phyloP scores from a whole-genome alignment of 2,888 invertebrate genomes.

The Pristionchus maxplancki region DNA sequence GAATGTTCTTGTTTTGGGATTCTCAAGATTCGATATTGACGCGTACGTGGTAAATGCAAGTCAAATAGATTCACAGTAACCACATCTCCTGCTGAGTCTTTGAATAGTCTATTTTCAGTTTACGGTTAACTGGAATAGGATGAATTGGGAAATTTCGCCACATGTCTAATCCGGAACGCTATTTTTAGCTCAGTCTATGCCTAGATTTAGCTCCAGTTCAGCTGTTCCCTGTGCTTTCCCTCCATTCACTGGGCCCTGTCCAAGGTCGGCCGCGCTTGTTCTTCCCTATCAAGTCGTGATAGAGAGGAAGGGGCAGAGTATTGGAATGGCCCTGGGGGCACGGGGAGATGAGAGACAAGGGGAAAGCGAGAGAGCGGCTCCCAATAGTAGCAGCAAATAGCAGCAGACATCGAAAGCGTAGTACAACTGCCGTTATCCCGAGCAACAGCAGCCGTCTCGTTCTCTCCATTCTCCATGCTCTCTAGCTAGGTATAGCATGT shows the following conservation, averaged over 20 bases:
- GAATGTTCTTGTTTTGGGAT: neutral
- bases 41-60: neutral
- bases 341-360: neutral
- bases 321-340: neutral
- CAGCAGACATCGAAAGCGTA: neutral
- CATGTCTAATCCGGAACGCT: neutral
- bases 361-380: neutral
- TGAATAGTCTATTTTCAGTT: too few species aligned
- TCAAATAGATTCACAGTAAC: neutral
- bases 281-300: conserved; percentile 24
- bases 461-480: neutral
- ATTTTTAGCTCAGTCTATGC: too few species aligned
- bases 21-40: neutral
- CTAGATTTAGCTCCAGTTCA: conserved; percentile 8
- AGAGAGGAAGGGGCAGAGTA: conserved; percentile 1
- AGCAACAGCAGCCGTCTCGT: too few species aligned
- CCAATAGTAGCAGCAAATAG: neutral
- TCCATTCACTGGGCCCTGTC: neutral
- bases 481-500: neutral
- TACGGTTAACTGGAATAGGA: too few species aligned
- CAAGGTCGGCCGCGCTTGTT: conserved; percentile 5
- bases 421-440: neutral
- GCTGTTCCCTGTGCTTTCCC: neutral
- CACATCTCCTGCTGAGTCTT: neutral
- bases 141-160: neutral